Evolutionary conservation across 2,797 vertebrate genomes (phyloP).

Genomic region (Eospalax fontanierii): DNA sequence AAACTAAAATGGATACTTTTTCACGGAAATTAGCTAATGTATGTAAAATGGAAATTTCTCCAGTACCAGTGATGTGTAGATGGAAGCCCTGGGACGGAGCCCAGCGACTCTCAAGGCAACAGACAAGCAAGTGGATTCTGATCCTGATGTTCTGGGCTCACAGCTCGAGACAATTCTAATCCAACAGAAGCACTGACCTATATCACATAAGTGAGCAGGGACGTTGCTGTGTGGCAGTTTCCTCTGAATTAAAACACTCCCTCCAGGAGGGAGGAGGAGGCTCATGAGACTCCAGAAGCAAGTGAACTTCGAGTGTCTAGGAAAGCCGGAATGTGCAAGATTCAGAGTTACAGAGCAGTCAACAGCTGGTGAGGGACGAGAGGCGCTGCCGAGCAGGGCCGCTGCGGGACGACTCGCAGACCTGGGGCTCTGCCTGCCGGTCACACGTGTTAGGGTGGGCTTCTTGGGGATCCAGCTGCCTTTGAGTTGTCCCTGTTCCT

Average conservation of each 20-base stretch:
- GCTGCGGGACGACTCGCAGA: background rate
- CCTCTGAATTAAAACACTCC: background rate
- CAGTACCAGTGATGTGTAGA: background rate
- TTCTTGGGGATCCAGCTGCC: no score
- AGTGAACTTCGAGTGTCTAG: background rate
- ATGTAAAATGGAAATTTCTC: constrained; percentile 13
- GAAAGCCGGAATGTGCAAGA: background rate
- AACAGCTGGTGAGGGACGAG: background rate
- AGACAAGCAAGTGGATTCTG: background rate
- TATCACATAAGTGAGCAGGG: background rate
- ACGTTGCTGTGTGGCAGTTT: background rate
- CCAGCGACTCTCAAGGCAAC: background rate
- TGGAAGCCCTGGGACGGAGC: background rate
- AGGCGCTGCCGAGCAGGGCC: background rate
- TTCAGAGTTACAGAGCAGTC: background rate
- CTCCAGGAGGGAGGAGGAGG: background rate
- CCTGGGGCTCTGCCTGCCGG: background rate
- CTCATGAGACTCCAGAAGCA: background rate
- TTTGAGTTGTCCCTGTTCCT: background rate
- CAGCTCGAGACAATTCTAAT: background rate
- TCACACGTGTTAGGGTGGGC: background rate
- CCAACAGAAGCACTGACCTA: background rate
- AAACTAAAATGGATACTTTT: background rate
- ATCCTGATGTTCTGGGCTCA: background rate
- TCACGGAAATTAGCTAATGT: background rate